Evolutionary conservation across 1,140 invertebrate genomes (phyloP).

Genomic region (Lerema accius): DNA sequence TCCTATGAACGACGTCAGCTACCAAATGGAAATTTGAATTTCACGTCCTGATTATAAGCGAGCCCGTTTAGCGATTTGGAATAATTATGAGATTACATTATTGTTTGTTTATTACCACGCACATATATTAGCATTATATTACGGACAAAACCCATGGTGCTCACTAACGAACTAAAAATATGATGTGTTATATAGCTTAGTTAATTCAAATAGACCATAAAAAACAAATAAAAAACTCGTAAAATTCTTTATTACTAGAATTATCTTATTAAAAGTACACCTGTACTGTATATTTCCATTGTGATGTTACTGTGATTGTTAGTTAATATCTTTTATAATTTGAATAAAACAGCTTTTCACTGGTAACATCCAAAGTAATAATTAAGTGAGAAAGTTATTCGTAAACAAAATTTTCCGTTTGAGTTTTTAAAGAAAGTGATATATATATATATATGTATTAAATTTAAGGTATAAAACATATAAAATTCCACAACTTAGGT

Average conservation of each 20-base stretch:
- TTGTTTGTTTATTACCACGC: slow-evolving; percentile 53
- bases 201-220: slow-evolving; percentile 59
- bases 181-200: slow-evolving; percentile 54
- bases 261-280: slow-evolving; percentile 49
- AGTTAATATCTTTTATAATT: too few relatives aligned
- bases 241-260: slow-evolving; percentile 51
- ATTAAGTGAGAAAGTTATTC: too few relatives aligned
- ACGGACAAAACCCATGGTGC: slow-evolving; percentile 46
- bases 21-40: slow-evolving; percentile 61
- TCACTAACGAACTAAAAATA: slow-evolving; percentile 53
- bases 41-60: slow-evolving; percentile 61
- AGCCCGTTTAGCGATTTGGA: slow-evolving; percentile 61
- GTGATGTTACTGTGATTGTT: slow-evolving; percentile 1
- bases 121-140: slow-evolving; percentile 57
- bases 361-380: too few relatives aligned
- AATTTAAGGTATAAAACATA: too few relatives aligned
- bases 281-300: slow-evolving; percentile 31
- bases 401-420: too few relatives aligned
- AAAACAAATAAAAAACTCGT: slow-evolving; percentile 42
- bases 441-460: too few relatives aligned
- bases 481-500: too few relatives aligned
- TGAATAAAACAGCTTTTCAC: slow-evolving; percentile 6
- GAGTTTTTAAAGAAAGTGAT: too few relatives aligned
- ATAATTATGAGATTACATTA: slow-evolving; percentile 62
- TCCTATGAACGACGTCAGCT: slow-evolving; percentile 46